Evolutionary conservation across 2,888 invertebrate species (phyloP).

Genomic region (Eustalomyia histrio): DNA sequence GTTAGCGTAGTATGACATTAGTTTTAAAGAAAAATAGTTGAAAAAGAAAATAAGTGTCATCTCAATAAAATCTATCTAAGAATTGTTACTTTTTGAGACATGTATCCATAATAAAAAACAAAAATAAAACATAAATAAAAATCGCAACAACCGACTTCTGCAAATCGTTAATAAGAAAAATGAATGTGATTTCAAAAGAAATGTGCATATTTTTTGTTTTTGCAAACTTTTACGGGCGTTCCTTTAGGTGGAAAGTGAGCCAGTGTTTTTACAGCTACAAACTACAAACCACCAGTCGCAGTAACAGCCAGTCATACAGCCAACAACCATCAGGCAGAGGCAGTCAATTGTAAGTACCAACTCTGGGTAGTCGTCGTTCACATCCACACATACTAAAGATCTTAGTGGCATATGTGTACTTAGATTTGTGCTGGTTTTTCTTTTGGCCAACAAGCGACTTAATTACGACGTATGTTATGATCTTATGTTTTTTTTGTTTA

Average conservation of each 20-base stretch:
- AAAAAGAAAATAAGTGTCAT: not conserved
- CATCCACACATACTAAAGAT: not conserved
- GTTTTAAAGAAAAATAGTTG: no score
- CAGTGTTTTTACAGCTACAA: conserved; percentile 8
- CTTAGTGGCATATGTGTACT: conserved; percentile 39
- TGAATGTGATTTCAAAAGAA: conserved; percentile 59
- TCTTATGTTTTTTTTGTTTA: conserved; percentile 23
- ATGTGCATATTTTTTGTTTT: conserved; percentile 20
- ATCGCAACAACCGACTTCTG: conserved; percentile 25
- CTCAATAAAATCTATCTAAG: conserved; percentile 5
- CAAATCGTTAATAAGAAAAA: conserved; percentile 63
- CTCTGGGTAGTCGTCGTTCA: not conserved
- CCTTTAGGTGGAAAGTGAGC: conserved; percentile 59
- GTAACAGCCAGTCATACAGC: not conserved
- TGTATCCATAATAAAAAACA: conserved; percentile 31
- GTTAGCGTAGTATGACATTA: no score
- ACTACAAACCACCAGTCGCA: not conserved
- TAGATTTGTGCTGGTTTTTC: conserved; percentile 28
- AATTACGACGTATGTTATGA: conserved; percentile 57
- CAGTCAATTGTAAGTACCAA: not conserved
- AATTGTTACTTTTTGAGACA: conserved; percentile 32
- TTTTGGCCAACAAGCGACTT: conserved; percentile 59
- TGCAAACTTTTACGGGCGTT: conserved; percentile 57
- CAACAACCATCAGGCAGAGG: not conserved
- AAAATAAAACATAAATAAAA: not conserved